Evolutionary conservation across 2,888 invertebrate genomes (phyloP).

Genomic region (Archips xylosteana): DNA sequence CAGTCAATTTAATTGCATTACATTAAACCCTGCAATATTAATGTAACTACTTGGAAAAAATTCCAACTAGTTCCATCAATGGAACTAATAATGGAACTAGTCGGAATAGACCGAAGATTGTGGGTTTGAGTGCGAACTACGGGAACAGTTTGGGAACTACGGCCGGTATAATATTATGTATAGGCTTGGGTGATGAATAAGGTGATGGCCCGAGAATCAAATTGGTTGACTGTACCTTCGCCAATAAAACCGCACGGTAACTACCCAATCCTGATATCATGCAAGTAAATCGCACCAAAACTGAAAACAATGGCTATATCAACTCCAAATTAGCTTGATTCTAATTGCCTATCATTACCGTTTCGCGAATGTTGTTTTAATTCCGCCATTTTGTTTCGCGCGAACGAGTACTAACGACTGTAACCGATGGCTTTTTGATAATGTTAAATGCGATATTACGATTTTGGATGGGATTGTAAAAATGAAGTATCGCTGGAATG

Average conservation of each 20-base stretch:
- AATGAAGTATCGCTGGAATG: neutral
- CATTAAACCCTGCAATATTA: no score
- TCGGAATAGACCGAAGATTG: no score
- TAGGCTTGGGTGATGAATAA: no score
- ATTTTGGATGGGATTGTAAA: constrained; percentile 16
- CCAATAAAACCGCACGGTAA: neutral
- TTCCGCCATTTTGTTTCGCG: constrained; percentile 40
- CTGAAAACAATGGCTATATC: constrained; percentile 25
- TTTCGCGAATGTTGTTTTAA: constrained; percentile 44
- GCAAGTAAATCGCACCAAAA: constrained; percentile 8
- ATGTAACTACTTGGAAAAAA: no score
- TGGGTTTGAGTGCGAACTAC: no score
- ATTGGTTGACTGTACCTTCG: no score
- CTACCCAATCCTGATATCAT: constrained; percentile 1
- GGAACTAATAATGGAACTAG: no score
- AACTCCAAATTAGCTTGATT: constrained; percentile 32
- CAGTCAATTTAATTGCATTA: no score
- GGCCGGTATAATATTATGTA: no score
- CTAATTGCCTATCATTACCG: constrained; percentile 43
- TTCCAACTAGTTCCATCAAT: no score
- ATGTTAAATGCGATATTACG: constrained; percentile 19
- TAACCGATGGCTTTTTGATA: constrained; percentile 40
- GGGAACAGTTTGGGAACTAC: no score
- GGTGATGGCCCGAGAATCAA: no score
- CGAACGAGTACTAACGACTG: constrained; percentile 30